Conservation (phyloP, 2,797 vertebrate genomes). For the Acrocephalus scirpaceus region DNA sequence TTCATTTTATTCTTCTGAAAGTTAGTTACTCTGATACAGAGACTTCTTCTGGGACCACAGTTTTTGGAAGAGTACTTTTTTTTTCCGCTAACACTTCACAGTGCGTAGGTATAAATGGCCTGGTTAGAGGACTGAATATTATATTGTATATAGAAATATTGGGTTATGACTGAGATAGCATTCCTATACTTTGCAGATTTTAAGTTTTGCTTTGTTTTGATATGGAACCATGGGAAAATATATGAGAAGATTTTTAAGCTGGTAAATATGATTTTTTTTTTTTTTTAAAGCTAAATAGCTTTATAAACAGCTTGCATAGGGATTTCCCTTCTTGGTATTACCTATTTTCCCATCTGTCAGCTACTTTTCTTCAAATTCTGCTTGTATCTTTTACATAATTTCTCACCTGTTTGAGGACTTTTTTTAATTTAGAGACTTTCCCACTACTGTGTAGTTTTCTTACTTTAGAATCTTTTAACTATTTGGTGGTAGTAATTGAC, state of each 20-base stretch:
- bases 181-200: neutral
- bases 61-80: neutral
- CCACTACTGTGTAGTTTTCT: neutral
- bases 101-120: neutral
- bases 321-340: neutral
- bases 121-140: neutral
- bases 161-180: neutral
- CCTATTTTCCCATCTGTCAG: neutral
- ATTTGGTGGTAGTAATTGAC: neutral
- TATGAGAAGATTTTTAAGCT: neutral
- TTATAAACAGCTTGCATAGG: neutral
- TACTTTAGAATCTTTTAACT: neutral
- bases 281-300: neutral
- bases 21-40: neutral
- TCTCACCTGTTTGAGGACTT: neutral
- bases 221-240: neutral
- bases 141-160: neutral
- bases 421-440: neutral
- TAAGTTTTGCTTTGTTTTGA: neutral
- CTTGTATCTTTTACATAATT: neutral
- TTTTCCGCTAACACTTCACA: neutral
- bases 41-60: neutral
- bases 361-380: neutral
- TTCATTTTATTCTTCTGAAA: neutral
- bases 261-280: neutral